These are phyloP conservation scores for Astyanax mexicanus DNA, from an alignment of 2,797 vertebrate species.

Conservation along the genomic window DNA sequence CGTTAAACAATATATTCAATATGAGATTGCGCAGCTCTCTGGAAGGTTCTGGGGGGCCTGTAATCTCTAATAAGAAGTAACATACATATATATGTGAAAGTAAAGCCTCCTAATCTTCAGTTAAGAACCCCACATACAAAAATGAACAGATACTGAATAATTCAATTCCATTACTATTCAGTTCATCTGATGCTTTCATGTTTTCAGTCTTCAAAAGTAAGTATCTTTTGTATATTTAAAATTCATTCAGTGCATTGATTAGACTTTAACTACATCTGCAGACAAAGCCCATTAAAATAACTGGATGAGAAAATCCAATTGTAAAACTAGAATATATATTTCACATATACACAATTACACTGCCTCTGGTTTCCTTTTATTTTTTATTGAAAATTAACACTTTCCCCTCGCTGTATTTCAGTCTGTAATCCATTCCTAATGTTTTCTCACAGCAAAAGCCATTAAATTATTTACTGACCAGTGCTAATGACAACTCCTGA, in stretches of 20 bases:
- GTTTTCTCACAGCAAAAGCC: slow-evolving; percentile 54
- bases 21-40: background rate
- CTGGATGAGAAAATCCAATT: slow-evolving; percentile 1
- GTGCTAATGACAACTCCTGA: slow-evolving; percentile 59
- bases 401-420: slow-evolving; percentile 19
- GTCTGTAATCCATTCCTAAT: slow-evolving; percentile 42
- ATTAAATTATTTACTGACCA: slow-evolving; percentile 62
- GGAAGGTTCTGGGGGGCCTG: background rate
- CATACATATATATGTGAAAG: background rate
- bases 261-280: background rate
- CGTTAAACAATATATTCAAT: background rate
- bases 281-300: slow-evolving; percentile 14
- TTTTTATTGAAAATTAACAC: slow-evolving; percentile 7
- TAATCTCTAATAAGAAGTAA: background rate
- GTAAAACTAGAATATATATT: background rate
- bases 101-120: background rate
- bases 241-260: slow-evolving; percentile 24
- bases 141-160: background rate
- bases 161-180: background rate
- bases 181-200: background rate
- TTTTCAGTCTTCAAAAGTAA: background rate
- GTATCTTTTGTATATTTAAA: background rate
- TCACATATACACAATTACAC: background rate
- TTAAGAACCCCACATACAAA: background rate
- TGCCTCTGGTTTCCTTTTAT: slow-evolving; percentile 13